These are phyloP conservation scores for Thera obeliscata DNA, from an alignment of 2,888 invertebrate species.

Conservation along the genomic window DNA sequence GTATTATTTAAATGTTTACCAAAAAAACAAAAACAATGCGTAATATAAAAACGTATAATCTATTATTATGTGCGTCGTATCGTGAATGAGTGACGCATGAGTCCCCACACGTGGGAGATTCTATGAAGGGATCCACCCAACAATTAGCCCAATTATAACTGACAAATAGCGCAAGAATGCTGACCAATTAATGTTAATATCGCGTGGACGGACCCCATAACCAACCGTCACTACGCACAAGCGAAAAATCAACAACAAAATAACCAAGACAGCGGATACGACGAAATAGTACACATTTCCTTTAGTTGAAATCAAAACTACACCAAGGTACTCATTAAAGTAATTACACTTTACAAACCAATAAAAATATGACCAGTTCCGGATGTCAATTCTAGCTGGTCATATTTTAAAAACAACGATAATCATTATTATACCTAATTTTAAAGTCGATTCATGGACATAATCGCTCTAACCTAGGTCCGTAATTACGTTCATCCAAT, in stretches of 20 bases:
- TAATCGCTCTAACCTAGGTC: conserved; percentile 70
- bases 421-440: conserved; percentile 80
- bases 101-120: conserved; percentile 52
- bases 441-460: conserved; percentile 74
- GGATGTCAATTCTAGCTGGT: conserved; percentile 71
- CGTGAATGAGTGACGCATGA: conserved; percentile 49
- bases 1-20: conserved; percentile 27
- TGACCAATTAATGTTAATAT: conserved; percentile 47
- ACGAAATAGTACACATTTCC: conserved; percentile 54
- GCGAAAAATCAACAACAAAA: conserved; percentile 47
- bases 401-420: conserved; percentile 76
- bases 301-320: conserved; percentile 50
- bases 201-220: conserved; percentile 48
- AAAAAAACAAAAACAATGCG: conserved; percentile 38
- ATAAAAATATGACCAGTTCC: conserved; percentile 67
- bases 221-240: conserved; percentile 44
- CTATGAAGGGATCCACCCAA: conserved; percentile 67
- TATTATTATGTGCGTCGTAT: conserved; percentile 35
- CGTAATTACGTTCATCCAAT: conserved; percentile 61
- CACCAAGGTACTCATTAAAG: conserved; percentile 48
- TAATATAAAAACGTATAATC: conserved; percentile 36
- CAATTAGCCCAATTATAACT: conserved; percentile 73
- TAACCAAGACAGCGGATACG: conserved; percentile 53
- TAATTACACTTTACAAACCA: conserved; percentile 54
- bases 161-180: conserved; percentile 56